A percentile compares a stretch with the other conserved stretches of the same genome.
phyloP scores from a whole-genome alignment of 2,797 vertebrate genomes.

The Sebastes vulpes region DNA sequence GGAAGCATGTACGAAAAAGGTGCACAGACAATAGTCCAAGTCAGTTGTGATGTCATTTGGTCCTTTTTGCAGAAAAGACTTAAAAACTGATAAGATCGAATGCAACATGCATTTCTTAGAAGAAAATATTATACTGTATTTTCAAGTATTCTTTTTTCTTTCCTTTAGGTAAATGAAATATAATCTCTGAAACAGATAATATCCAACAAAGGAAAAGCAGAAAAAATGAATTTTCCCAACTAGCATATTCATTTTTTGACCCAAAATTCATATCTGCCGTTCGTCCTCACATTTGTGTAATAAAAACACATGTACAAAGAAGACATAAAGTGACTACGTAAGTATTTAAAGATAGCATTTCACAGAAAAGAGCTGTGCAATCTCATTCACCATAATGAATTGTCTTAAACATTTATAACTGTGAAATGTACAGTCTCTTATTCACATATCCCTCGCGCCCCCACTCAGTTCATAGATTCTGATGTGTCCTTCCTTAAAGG shows the following conservation, averaged over 20 bases:
- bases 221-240: conserved; percentile 78
- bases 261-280: conserved; percentile 88
- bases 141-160: conserved; percentile 89
- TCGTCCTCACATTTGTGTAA: conserved; percentile 89
- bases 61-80: conserved; percentile 65
- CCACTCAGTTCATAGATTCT: conserved; percentile 90
- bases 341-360: conserved; percentile 86
- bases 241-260: conserved; percentile 86
- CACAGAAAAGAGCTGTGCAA: conserved; percentile 93
- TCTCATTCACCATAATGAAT: conserved; percentile 91
- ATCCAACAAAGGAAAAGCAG: conserved; percentile 84
- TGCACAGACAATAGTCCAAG: conserved; percentile 83
- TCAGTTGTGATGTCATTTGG: conserved; percentile 79
- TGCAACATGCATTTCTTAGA: conserved; percentile 85
- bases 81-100: conserved; percentile 67
- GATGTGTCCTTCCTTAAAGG: conserved; percentile 95
- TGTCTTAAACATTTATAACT: conserved; percentile 84
- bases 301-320: conserved; percentile 89
- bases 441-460: conserved; percentile 81
- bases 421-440: conserved; percentile 78
- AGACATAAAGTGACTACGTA: conserved; percentile 91
- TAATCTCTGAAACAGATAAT: conserved; percentile 86
- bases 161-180: conserved; percentile 85
- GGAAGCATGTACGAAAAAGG: conserved; percentile 80
- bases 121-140: conserved; percentile 84